Evolutionary conservation across 2,797 vertebrate species (phyloP).

Genomic region (Enteromius trimaculatus): DNA sequence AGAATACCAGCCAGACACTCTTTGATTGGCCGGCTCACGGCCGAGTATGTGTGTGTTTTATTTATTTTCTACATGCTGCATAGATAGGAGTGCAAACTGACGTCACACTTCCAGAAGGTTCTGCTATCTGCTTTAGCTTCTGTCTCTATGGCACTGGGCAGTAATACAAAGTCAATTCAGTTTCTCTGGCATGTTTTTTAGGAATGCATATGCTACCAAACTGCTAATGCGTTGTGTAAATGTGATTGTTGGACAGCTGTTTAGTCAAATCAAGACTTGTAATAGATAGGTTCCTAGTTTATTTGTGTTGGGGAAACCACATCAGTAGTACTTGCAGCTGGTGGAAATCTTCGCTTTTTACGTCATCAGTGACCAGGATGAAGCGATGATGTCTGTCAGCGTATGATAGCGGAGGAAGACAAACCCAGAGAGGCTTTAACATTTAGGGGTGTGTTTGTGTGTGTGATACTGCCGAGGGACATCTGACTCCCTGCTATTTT

Average conservation of each 20-base stretch:
- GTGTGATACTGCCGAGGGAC: constrained; percentile 10
- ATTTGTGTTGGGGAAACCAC: constrained; percentile 17
- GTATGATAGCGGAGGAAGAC: neutral
- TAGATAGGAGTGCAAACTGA: neutral
- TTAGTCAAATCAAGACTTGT: neutral
- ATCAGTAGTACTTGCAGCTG: neutral
- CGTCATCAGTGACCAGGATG: constrained; percentile 5
- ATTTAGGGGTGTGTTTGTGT: constrained; percentile 4
- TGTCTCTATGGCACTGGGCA: neutral
- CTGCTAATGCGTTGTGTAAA: neutral
- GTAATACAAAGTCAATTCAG: neutral
- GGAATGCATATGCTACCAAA: neutral
- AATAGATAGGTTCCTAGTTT: neutral
- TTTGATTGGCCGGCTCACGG: constrained; percentile 27
- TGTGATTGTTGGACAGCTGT: constrained; percentile 1
- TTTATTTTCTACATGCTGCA: constrained; percentile 10
- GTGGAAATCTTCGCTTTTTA: constrained; percentile 9
- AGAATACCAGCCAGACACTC: constrained; percentile 30
- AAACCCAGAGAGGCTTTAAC: constrained; percentile 11
- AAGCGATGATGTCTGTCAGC: neutral
- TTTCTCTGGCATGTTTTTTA: neutral
- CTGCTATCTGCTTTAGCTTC: neutral
- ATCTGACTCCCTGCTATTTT: constrained; percentile 41
- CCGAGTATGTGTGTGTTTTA: constrained; percentile 1
- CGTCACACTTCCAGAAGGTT: constrained; percentile 21